Percentiles rank a stretch among this genome's conserved stretches.
These are phyloP conservation scores for Chiroxiphia lanceolata DNA, from an alignment of 2,797 vertebrate species.

Conservation along the genomic window DNA sequence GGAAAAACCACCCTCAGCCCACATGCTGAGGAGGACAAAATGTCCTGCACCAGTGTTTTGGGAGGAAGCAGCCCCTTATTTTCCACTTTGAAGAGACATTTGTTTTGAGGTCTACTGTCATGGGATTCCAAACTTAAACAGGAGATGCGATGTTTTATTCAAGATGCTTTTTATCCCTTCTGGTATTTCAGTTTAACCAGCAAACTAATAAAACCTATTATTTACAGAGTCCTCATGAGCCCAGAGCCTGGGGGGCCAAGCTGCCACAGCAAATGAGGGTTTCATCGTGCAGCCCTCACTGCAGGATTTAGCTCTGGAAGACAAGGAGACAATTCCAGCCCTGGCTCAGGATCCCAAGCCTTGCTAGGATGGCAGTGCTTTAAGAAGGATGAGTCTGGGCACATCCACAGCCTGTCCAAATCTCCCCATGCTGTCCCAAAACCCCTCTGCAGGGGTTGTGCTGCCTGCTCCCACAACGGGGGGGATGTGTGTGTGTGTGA, in stretches of 20 bases:
- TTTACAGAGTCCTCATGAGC: constrained; percentile 21
- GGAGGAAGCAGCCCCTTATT: neutral
- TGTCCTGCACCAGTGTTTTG: neutral
- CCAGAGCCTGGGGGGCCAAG: neutral
- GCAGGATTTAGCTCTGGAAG: neutral
- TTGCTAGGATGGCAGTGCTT: neutral
- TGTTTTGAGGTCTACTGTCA: constrained; percentile 15
- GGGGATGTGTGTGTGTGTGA: neutral
- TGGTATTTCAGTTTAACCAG: constrained; percentile 3
- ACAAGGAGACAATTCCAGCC: neutral
- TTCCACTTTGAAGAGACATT: neutral
- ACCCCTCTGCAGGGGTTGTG: neutral
- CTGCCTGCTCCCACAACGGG: neutral
- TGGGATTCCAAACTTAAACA: constrained; percentile 8
- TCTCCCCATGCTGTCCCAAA: neutral
- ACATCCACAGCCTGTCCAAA: neutral
- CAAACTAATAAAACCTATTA: constrained; percentile 50
- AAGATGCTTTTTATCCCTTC: constrained; percentile 34
- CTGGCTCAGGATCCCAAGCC: neutral
- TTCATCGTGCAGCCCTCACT: neutral
- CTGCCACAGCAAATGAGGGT: neutral
- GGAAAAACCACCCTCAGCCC: neutral
- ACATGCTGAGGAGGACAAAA: neutral
- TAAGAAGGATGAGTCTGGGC: neutral
- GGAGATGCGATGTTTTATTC: constrained; percentile 42